Base-by-base conservation (phyloP, 2,113 vertebrate species). In the Myotis yumanensis region DNA sequence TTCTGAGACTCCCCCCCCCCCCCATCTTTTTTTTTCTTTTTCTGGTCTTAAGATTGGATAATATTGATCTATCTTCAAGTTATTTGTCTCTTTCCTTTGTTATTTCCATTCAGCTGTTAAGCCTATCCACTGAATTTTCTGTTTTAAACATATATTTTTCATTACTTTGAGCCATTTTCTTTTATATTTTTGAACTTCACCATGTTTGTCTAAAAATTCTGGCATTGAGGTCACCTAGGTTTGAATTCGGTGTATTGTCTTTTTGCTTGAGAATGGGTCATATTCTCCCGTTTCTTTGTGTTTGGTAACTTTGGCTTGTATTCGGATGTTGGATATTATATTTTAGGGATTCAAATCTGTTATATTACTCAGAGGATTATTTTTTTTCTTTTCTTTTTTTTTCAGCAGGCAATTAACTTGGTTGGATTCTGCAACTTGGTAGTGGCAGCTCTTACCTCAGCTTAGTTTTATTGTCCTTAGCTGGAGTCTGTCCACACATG, bases 91-190 rank as follows among this genome's bases (percentile, higher is more conserved):
- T 77, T 81, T 57, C 7, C 7, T 85, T n/a, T 84, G 35, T 94
- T 59, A 37, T 89, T 6, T 81, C 69, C 37, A 48, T 73, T 64
- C 5, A 89, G 66, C 35, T 64, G 1, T 87, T 88, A 80, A 75
- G 76, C 52, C 37, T 77, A 76, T n/a, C 37, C 17, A 66, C 37
- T 93, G 51, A 93, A 85, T 89, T 80, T 96, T 87, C 69, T 37
- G 89, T 83, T 90, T 92, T 81, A 93, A 82, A 64, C 22, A 77
- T 86, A 22, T 40, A 23, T 84, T 90, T 90, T 93, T 23, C 28
- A 54, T 54, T 83, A 92, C 52, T 20, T 1, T 20, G 62, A 95
- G 18, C 25, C n/a, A 15, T 52, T 90, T 81, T 69, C 37, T 87
- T 85, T 85, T 35, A 69, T 76, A 73, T 82, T 72, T 83, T 96